Conservation (phyloP, 2,888 invertebrate genomes). For the Ochropleura leucogaster region DNA sequence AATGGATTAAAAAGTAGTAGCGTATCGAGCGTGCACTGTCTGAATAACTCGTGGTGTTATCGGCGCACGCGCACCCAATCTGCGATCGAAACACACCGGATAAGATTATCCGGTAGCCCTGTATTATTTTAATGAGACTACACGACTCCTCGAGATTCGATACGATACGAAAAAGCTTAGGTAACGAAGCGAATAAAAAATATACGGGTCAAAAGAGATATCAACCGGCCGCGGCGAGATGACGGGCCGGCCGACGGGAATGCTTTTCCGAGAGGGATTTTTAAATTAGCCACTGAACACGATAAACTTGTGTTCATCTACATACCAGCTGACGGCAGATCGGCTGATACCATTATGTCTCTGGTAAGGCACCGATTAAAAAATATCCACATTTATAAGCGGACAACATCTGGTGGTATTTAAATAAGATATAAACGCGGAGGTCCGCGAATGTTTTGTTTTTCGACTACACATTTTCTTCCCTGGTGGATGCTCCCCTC, state of each 20-base stretch:
- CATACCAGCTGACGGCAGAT: conserved; percentile 90
- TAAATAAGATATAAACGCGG: conserved; percentile 90
- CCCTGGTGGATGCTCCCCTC: conserved; percentile 85
- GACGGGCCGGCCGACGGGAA: conserved; percentile 77
- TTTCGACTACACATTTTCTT: conserved; percentile 82
- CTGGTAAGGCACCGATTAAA: conserved; percentile 89
- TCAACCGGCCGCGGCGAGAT: conserved; percentile 81
- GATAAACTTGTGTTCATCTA: conserved; percentile 86
- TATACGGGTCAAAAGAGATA: conserved; percentile 88
- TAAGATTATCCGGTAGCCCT: conserved; percentile 91
- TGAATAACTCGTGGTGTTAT: conserved; percentile 89
- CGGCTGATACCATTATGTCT: conserved; percentile 89
- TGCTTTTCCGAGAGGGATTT: conserved; percentile 79
- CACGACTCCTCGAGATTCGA: conserved; percentile 88
- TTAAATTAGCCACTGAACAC: conserved; percentile 88
- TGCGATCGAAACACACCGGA: conserved; percentile 90
- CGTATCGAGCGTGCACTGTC: conserved; percentile 87
- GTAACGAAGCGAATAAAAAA: conserved; percentile 88
- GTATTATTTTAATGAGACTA: conserved; percentile 91
- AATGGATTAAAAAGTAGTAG: conserved; percentile 87
- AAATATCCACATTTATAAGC: conserved; percentile 89
- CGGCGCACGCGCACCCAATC: conserved; percentile 90
- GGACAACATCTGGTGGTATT: conserved; percentile 89
- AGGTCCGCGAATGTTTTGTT: conserved; percentile 87
- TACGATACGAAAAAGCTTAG: conserved; percentile 88